Conservation (phyloP, 2,113 vertebrate genomes). For the Anguilla rostrata region DNA sequence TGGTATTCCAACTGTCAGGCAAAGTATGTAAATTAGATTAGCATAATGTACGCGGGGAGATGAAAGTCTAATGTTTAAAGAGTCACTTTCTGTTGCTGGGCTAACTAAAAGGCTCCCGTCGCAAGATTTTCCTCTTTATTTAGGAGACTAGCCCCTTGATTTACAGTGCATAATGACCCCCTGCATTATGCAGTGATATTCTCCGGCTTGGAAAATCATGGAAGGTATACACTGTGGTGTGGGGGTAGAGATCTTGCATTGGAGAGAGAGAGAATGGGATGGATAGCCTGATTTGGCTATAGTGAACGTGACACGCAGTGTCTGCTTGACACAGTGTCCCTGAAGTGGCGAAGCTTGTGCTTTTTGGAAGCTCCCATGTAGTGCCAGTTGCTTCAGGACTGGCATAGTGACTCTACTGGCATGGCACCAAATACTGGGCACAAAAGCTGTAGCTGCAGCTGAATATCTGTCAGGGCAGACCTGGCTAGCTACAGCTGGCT, state of each 20-base stretch:
- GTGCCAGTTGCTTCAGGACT: not conserved
- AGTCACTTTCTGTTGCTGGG: not conserved
- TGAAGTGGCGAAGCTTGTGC: not conserved
- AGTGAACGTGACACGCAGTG: too few relatives aligned
- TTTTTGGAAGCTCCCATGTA: not conserved
- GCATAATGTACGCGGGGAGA: not conserved
- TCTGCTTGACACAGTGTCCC: not conserved
- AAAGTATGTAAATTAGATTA: not conserved
- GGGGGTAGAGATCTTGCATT: not conserved
- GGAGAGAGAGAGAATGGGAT: not conserved
- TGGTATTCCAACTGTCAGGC: conserved; percentile 8
- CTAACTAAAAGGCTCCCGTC: not conserved
- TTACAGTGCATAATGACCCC: not conserved
- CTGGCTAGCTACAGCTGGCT: not conserved
- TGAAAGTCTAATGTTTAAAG: conserved; percentile 14
- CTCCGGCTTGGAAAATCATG: not conserved
- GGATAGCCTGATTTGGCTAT: not conserved
- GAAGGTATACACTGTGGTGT: not conserved
- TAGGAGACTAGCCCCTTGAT: not conserved
- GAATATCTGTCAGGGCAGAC: not conserved
- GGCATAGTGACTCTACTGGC: not conserved
- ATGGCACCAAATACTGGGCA: not conserved
- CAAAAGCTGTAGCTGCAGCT: not conserved
- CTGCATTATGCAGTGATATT: not conserved
- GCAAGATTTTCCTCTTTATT: not conserved